Percentiles rank a stretch among this genome's conserved stretches.
Evolutionary conservation across 2,113 vertebrate genomes (phyloP).

Genomic region (Callospermophilus lateralis): DNA sequence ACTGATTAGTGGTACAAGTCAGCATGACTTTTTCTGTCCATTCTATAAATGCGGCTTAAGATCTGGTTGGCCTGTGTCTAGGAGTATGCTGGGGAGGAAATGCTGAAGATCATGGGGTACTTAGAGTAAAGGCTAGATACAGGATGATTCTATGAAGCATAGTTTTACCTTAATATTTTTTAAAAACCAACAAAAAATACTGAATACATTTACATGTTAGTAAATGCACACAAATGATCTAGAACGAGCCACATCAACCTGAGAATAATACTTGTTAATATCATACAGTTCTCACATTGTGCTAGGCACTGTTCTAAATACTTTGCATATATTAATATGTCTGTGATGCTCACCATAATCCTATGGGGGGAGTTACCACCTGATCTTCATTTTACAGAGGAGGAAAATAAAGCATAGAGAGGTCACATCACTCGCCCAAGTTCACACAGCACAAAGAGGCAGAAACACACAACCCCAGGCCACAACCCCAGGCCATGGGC

Average conservation of each 20-base stretch:
- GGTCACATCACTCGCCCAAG: not conserved
- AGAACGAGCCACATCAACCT: not conserved
- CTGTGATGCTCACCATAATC: not conserved
- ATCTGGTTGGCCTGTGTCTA: rapidly evolving
- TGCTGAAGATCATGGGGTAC: not conserved
- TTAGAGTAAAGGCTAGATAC: not conserved
- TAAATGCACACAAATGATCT: not conserved
- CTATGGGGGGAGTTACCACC: rapidly evolving
- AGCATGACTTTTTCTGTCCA: rapidly evolving
- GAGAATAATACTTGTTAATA: not conserved
- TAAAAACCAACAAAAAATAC: not conserved
- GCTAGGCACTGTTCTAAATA: not conserved
- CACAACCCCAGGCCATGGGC: rapidly evolving
- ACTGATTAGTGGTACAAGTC: rapidly evolving
- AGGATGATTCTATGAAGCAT: not conserved
- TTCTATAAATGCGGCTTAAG: not conserved
- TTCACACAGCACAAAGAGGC: not conserved
- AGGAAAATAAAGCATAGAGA: not conserved
- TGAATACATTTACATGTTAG: not conserved
- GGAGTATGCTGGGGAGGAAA: not conserved
- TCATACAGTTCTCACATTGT: not conserved
- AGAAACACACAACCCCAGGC: too few species aligned
- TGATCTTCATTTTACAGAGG: not conserved
- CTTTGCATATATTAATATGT: not conserved
- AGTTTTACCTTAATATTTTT: not conserved